Evolutionary conservation across 2,797 vertebrate species (phyloP).

Genomic region (Falco concolor): DNA sequence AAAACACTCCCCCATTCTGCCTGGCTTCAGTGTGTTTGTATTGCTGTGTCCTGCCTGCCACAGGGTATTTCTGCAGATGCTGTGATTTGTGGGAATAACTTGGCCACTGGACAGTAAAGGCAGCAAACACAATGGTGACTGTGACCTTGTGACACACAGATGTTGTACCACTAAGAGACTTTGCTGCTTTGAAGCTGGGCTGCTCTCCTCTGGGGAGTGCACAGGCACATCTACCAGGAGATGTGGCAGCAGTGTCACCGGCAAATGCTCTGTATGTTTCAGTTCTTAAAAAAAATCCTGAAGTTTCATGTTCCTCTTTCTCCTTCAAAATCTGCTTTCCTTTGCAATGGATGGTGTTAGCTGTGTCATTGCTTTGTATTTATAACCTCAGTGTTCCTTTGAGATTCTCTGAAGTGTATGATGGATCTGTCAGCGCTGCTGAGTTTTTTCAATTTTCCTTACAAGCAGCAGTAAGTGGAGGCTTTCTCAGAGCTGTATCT

Average conservation of each 20-base stretch:
- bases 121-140: not conserved
- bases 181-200: not conserved
- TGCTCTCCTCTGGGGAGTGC: not conserved
- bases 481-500: not conserved
- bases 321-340: not conserved
- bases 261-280: not conserved
- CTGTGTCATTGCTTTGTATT: not conserved
- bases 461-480: not conserved
- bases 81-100: not conserved
- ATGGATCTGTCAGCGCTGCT: not conserved
- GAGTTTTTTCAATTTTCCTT: not conserved
- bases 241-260: not conserved
- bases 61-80: not conserved
- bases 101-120: not conserved
- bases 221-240: not conserved
- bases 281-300: not conserved
- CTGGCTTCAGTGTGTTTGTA: rapidly evolving
- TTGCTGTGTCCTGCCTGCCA: not conserved
- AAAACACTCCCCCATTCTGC: not conserved
- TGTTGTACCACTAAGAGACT: not conserved
- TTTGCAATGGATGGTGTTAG: not conserved
- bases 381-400: not conserved
- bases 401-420: not conserved
- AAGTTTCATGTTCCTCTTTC: not conserved
- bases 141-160: rapidly evolving